phyloP scores from a whole-genome alignment of 2,113 vertebrate species.

The Hylia prasina region DNA sequence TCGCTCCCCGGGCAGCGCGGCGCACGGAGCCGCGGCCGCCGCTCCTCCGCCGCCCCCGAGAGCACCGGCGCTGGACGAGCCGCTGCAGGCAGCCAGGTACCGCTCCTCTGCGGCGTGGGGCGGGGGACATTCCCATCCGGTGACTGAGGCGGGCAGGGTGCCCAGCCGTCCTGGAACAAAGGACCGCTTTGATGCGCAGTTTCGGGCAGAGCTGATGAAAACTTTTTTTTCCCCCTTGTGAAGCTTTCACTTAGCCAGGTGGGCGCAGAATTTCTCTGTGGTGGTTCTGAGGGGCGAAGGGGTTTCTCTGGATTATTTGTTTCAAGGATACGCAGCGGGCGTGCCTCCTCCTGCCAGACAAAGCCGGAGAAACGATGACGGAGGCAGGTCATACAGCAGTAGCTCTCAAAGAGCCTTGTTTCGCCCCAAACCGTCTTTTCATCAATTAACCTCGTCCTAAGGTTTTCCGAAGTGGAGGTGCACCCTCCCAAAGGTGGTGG shows the following conservation, averaged over 20 bases:
- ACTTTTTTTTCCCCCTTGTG: background rate
- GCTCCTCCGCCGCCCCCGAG: background rate
- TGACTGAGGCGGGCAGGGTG: constrained; percentile 16
- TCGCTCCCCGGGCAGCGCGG: background rate
- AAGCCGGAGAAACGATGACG: constrained; percentile 10
- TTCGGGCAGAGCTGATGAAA: background rate
- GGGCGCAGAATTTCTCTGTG: background rate
- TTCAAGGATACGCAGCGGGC: background rate
- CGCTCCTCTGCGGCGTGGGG: background rate
- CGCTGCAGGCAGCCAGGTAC: constrained; percentile 42
- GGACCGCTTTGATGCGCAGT: background rate
- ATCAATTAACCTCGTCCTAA: background rate
- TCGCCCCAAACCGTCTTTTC: background rate
- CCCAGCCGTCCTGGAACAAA: constrained; percentile 27
- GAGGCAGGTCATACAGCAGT: background rate
- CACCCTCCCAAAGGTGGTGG: background rate
- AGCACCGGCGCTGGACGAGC: background rate
- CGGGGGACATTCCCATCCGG: background rate
- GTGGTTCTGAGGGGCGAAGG: background rate
- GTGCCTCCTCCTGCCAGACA: constrained; percentile 39
- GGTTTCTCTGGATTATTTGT: background rate
- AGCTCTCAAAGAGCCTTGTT: background rate
- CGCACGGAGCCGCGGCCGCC: background rate
- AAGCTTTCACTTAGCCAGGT: background rate
- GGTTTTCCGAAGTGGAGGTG: background rate